Evolutionary conservation across 2,888 invertebrate species (phyloP).

Genomic region (Plusia festucae): DNA sequence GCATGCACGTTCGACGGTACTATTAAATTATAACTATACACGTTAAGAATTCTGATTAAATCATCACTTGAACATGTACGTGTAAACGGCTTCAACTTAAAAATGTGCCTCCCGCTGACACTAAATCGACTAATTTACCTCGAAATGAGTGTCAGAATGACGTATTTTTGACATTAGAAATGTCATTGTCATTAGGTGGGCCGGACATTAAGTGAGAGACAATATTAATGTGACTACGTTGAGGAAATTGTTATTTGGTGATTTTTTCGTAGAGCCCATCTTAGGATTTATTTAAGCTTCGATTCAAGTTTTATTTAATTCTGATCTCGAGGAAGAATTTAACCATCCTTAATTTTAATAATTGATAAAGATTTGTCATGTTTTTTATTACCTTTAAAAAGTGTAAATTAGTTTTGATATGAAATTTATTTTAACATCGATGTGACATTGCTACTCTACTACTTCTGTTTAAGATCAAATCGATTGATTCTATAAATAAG

Average conservation of each 20-base stretch:
- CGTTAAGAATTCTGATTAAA: conserved; percentile 48
- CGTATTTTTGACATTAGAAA: conserved; percentile 36
- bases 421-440: too few relatives aligned
- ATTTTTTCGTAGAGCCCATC: neutral
- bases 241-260: neutral
- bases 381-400: too few relatives aligned
- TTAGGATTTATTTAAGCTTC: too few relatives aligned
- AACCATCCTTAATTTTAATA: too few relatives aligned
- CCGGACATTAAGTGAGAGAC: conserved; percentile 9
- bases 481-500: too few relatives aligned
- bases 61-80: conserved; percentile 57
- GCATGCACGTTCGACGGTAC: conserved; percentile 54
- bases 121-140: conserved; percentile 60
- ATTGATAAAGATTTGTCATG: too few relatives aligned
- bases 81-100: conserved; percentile 57
- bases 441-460: too few relatives aligned
- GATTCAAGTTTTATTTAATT: neutral
- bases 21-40: conserved; percentile 66
- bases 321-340: too few relatives aligned
- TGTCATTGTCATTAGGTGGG: conserved; percentile 28
- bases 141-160: conserved; percentile 50
- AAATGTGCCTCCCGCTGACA: conserved; percentile 53
- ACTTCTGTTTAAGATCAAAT: too few relatives aligned
- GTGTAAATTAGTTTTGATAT: too few relatives aligned
- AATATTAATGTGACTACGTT: conserved; percentile 13